Percentiles rank a stretch among this genome's conserved stretches.
Conservation (phyloP, 2,888 invertebrate genomes). For the Encarsia formosa region DNA sequence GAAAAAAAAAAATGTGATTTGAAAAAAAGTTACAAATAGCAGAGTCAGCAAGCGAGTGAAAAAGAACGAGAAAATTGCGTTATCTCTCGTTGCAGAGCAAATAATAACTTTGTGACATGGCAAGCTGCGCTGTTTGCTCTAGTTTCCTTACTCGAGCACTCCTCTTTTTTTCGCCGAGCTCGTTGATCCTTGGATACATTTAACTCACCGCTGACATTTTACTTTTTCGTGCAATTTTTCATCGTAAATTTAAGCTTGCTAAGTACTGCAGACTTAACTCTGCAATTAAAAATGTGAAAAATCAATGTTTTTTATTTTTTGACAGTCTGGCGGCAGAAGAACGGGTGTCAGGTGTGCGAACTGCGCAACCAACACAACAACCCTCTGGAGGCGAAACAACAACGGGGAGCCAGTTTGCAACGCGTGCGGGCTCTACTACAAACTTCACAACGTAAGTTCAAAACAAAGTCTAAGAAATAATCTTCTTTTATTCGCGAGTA, state of each 20-base stretch:
- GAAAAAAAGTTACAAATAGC: constrained; percentile 4
- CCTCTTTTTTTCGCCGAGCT: constrained; percentile 37
- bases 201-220: constrained; percentile 1
- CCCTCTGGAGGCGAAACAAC: constrained; percentile 97
- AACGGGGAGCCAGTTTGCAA: constrained; percentile 99
- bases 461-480: too few species aligned
- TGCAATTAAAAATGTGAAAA: background rate
- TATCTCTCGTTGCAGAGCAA: constrained; percentile 44
- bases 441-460: constrained; percentile 58
- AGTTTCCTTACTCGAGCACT: constrained; percentile 42
- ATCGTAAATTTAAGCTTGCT: too few species aligned
- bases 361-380: constrained; percentile 75
- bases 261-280: too few species aligned
- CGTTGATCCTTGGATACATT: constrained; percentile 30
- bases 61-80: constrained; percentile 37
- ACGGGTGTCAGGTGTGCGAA: constrained; percentile 71
- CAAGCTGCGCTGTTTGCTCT: constrained; percentile 45
- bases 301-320: background rate
- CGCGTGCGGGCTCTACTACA: constrained; percentile 97
- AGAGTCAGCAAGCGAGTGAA: constrained; percentile 12
- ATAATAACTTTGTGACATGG: constrained; percentile 40
- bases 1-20: background rate
- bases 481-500: background rate
- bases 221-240: background rate
- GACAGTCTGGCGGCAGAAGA: constrained; percentile 42